Percentiles rank a stretch among this genome's conserved stretches.
phyloP scores from a whole-genome alignment of 2,888 invertebrate genomes.

The Quadroppia sp. region DNA sequence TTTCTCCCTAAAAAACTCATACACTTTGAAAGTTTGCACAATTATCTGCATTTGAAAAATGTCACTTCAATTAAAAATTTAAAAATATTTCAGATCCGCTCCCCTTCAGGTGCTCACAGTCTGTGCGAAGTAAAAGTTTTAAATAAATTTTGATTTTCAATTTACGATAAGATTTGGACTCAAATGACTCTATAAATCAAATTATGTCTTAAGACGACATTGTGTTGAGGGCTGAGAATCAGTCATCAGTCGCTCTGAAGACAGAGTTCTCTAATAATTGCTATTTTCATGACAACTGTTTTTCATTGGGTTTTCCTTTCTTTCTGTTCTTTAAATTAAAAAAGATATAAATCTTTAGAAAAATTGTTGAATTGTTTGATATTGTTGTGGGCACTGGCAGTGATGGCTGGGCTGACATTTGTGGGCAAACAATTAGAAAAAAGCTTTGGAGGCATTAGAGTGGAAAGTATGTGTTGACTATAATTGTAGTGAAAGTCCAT shows the following conservation, averaged over 20 bases:
- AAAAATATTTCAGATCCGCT: slow-evolving; percentile 15
- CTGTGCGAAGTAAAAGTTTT: not conserved
- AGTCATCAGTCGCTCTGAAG: not conserved
- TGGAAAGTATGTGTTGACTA: not conserved
- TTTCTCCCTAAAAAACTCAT: not conserved
- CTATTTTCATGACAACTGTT: not conserved
- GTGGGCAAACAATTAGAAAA: not conserved
- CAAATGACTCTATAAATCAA: slow-evolving; percentile 38
- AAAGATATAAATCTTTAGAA: not conserved
- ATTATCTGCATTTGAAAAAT: slow-evolving; percentile 33
- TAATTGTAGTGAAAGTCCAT: slow-evolving; percentile 4
- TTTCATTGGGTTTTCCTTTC: not conserved
- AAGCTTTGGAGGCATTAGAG: slow-evolving; percentile 14
- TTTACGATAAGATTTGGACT: slow-evolving; percentile 1
- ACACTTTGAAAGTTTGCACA: slow-evolving; percentile 31
- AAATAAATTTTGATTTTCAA: not conserved
- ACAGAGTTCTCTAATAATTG: not conserved
- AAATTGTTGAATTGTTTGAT: not conserved
- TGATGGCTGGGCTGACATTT: not conserved
- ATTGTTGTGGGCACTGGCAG: not conserved
- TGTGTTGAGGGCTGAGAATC: slow-evolving; percentile 20
- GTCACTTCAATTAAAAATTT: slow-evolving; percentile 32
- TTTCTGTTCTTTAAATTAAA: not conserved
- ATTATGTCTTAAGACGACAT: slow-evolving; percentile 27
- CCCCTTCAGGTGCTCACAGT: slow-evolving; percentile 30